These are phyloP conservation scores for Pardosa pseudoannulata DNA, from an alignment of 2,888 invertebrate species.

Conservation along the genomic window DNA sequence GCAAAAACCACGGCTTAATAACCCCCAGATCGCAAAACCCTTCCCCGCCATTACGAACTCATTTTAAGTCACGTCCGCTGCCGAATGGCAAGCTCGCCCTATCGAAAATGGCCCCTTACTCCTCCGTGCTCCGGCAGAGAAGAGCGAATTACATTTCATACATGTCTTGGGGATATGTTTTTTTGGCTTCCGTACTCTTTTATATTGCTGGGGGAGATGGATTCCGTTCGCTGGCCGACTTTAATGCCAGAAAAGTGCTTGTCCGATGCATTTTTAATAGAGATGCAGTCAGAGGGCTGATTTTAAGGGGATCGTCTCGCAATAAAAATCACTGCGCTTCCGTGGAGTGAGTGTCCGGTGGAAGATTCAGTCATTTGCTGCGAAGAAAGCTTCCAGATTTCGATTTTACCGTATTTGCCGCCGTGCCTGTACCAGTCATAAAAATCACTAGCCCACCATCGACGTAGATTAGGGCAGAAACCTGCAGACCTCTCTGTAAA, in stretches of 20 bases:
- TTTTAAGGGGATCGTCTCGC: slow-evolving; percentile 28
- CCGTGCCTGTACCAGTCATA: too few species aligned
- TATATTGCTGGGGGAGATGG: slow-evolving; percentile 8
- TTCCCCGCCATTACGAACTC: slow-evolving; percentile 5
- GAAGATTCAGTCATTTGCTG: too few species aligned
- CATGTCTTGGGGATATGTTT: slow-evolving; percentile 25
- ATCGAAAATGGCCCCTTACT: slow-evolving; percentile 29
- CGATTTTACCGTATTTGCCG: too few species aligned
- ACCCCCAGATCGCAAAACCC: not conserved
- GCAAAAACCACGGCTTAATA: not conserved
- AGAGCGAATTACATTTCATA: slow-evolving; percentile 45
- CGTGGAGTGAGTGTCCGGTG: not conserved
- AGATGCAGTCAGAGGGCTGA: slow-evolving; percentile 28
- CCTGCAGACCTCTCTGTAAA: too few species aligned
- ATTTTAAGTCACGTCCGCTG: slow-evolving; percentile 22
- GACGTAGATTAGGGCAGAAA: too few species aligned
- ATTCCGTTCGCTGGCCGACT: not conserved
- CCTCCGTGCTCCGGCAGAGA: slow-evolving; percentile 1
- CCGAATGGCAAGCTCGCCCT: slow-evolving; percentile 10
- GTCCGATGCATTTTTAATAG: slow-evolving; percentile 49
- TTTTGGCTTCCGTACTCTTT: not conserved
- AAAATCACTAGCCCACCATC: too few species aligned
- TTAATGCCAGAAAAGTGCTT: slow-evolving; percentile 16
- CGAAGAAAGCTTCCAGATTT: too few species aligned
- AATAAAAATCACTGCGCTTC: slow-evolving; percentile 4